Conservation (phyloP, 2,888 invertebrate species). For the Drosophila formosana region DNA sequence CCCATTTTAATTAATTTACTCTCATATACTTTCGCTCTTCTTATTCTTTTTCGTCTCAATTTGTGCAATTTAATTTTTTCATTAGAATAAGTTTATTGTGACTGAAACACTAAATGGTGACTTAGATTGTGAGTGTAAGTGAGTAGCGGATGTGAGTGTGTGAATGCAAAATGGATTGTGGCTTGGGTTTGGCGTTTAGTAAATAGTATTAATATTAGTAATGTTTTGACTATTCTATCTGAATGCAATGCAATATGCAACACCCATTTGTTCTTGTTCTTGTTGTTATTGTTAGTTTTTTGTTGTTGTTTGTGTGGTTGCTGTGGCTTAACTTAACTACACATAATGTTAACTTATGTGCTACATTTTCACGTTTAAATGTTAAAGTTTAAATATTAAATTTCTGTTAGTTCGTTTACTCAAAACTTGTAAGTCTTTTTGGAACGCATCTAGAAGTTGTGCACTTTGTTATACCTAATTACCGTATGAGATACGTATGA, state of each 20-base stretch:
- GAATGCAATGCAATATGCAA: conserved; percentile 43
- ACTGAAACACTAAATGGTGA: conserved; percentile 52
- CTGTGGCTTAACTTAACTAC: conserved; percentile 57
- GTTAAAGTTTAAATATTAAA: conserved; percentile 35
- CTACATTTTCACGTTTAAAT: conserved; percentile 54
- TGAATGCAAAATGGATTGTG: conserved; percentile 46
- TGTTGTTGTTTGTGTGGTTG: conserved; percentile 4
- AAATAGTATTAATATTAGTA: conserved; percentile 45
- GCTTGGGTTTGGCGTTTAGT: conserved; percentile 28
- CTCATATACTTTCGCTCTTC: neutral
- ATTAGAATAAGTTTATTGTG: conserved; percentile 44
- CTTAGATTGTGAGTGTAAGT: conserved; percentile 27
- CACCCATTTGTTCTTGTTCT: conserved; percentile 22
- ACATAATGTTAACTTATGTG: conserved; percentile 69
- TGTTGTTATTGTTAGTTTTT: conserved; percentile 12
- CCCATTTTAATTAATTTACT: conserved; percentile 34
- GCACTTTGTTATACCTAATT: conserved; percentile 58
- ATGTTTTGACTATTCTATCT: conserved; percentile 58
- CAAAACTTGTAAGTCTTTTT: conserved; percentile 75
- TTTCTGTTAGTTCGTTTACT: conserved; percentile 45
- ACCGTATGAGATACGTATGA: conserved; percentile 40
- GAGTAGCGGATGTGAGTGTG: conserved; percentile 15
- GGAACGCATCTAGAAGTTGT: conserved; percentile 77
- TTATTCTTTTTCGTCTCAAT: conserved; percentile 37
- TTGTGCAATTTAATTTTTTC: conserved; percentile 61